phyloP scores from a whole-genome alignment of 2,113 vertebrate genomes.

The Ginglymostoma cirratum region DNA sequence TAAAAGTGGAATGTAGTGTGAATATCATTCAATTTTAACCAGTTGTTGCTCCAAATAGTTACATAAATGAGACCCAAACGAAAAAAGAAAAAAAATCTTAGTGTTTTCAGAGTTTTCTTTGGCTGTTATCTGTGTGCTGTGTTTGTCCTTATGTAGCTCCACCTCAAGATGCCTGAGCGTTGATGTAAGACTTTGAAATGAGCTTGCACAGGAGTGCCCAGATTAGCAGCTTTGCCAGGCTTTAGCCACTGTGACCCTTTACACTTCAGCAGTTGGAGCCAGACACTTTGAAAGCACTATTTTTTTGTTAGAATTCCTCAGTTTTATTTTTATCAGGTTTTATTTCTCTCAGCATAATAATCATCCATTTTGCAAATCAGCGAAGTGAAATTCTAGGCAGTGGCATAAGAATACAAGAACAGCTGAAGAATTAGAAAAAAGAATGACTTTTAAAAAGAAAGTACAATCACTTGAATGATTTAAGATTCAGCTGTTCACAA shows the following conservation, averaged over 20 bases:
- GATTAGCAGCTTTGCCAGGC: slow-evolving; percentile 85
- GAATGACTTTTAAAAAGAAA: neutral
- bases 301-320: slow-evolving; percentile 93
- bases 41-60: slow-evolving; percentile 11
- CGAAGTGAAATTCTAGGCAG: slow-evolving; percentile 30
- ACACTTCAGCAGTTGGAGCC: slow-evolving; percentile 81
- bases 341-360: slow-evolving; percentile 48
- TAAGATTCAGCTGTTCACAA: neutral
- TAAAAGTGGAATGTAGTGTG: neutral
- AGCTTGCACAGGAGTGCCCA: slow-evolving; percentile 67
- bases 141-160: slow-evolving; percentile 54
- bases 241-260: slow-evolving; percentile 80
- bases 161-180: slow-evolving; percentile 70
- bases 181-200: slow-evolving; percentile 90
- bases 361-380: slow-evolving; percentile 53
- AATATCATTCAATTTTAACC: neutral
- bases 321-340: slow-evolving; percentile 72
- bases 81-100: neutral
- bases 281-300: slow-evolving; percentile 85
- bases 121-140: slow-evolving; percentile 32
- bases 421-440: neutral
- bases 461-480: neutral
- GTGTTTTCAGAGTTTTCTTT: slow-evolving; percentile 22
- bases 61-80: neutral
- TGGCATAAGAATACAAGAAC: slow-evolving; percentile 7